Evolutionary conservation across 2,113 vertebrate species (phyloP).

Genomic region (Proterorhinus semilunaris): DNA sequence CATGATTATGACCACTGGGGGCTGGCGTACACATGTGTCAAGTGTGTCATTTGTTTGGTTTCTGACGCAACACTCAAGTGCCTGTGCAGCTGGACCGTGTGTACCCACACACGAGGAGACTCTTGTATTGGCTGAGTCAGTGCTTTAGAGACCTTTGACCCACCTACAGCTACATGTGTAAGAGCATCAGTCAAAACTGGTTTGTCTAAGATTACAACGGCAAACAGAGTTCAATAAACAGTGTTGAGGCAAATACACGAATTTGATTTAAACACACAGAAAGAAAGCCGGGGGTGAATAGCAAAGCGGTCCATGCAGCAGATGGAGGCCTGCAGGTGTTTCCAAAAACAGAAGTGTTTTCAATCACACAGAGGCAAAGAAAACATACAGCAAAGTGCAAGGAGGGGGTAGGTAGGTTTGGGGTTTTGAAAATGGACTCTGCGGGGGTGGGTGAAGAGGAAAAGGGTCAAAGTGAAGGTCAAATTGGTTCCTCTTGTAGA

Average conservation of each 20-base stretch:
- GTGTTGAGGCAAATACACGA: neutral
- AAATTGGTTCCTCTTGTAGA: neutral
- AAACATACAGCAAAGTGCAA: constrained; percentile 24
- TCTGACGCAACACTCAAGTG: constrained; percentile 6
- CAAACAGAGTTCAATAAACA: neutral
- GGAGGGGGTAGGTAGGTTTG: constrained; percentile 12
- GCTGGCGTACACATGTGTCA: neutral
- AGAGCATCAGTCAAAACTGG: neutral
- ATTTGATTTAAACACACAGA: neutral
- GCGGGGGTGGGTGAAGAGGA: neutral
- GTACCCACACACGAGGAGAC: neutral
- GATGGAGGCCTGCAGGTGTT: constrained; percentile 57
- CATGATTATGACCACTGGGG: neutral
- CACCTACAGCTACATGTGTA: neutral
- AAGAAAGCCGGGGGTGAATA: neutral
- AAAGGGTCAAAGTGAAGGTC: neutral
- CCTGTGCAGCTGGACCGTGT: neutral
- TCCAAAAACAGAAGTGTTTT: constrained; percentile 52
- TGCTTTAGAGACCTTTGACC: constrained; percentile 19
- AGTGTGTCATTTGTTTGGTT: neutral
- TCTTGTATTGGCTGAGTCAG: constrained; percentile 3
- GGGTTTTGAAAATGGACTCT: neutral
- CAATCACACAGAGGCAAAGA: constrained; percentile 45
- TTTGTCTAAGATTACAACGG: neutral
- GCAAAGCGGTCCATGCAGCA: constrained; percentile 18